Base-by-base conservation (phyloP, 53 echinoderm and acorn worm species). In the Paracentrotus lividus region DNA sequence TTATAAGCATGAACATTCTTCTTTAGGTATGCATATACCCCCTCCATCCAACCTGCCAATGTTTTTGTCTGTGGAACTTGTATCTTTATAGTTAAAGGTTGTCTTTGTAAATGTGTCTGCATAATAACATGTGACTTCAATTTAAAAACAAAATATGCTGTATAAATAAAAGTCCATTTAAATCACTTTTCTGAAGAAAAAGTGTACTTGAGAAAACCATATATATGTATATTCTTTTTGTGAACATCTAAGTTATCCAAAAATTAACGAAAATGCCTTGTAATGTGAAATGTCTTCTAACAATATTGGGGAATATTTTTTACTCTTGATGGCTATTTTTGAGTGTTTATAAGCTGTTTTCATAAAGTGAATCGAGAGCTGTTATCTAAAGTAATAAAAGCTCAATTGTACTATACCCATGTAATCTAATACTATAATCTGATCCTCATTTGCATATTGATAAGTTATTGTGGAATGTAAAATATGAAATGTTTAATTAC, bases 201-300 rank as follows among this genome's bases (percentile, higher is more conserved):
- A 86, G 86, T 86, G 86, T 86, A 86, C 86, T 86, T 86, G 86
- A 86, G 4, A 56, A 47, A 45, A 26, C 43, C 21, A 42, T 23
- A 67, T 77, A 72, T 8, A 72, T 72, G 72, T 31, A 77, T 67
- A 12, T 38, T 20, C 36, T 72, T 72, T 81, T 6, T 81, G 45
- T 81, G 47, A 81, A n/a, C 38, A 47, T 47, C 26, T 49, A 20
- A 26, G 49, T n/a, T 81, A 10, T 47, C 47, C 0, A 81, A 81
- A 81, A 47, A 47, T 0, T 45, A 81, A 47, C 8, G 27, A 81
- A 81, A 81, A 81, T 81, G 81, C 81, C 81, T 81, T 81, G 81
- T n/a, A 26, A 81, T 81, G 81, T 18, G 81, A 81, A n/a, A 44
- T n/a, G 47, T 81, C 81, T 81, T 81, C 81, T 81, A 8, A 27